Evolutionary conservation across 2,797 vertebrate species (phyloP).

Genomic region (Xiphophorus birchmanni): DNA sequence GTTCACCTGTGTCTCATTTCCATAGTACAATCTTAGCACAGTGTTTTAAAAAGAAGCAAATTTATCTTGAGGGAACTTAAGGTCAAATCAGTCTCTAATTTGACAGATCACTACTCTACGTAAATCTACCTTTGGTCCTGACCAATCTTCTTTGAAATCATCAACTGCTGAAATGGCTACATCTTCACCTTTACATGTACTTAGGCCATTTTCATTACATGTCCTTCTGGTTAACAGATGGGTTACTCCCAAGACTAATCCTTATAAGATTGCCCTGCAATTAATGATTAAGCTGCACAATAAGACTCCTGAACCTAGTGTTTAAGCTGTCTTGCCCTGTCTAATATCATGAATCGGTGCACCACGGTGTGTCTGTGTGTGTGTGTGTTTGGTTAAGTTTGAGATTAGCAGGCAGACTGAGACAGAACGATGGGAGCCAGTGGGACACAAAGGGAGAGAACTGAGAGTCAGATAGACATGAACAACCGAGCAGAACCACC

Average conservation of each 20-base stretch:
- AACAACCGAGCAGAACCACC: slow-evolving; percentile 17
- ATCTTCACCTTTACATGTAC: slow-evolving; percentile 10
- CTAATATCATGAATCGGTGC: slow-evolving; percentile 25
- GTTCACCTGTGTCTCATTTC: not conserved
- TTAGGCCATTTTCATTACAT: slow-evolving; percentile 11
- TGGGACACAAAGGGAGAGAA: slow-evolving; percentile 8
- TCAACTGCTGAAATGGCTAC: not conserved
- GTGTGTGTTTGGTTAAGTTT: not conserved
- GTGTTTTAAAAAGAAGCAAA: not conserved
- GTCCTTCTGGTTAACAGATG: slow-evolving; percentile 49
- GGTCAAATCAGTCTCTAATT: not conserved
- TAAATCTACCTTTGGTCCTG: not conserved
- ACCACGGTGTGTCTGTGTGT: slow-evolving; percentile 12
- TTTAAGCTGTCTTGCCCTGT: slow-evolving; percentile 23
- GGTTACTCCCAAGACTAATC: slow-evolving; percentile 57
- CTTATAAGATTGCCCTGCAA: slow-evolving; percentile 64
- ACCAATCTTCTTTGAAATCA: not conserved
- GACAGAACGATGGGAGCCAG: not conserved
- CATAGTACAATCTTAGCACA: not conserved
- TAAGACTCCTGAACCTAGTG: slow-evolving; percentile 42
- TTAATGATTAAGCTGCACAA: slow-evolving; percentile 60
- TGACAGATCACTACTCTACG: not conserved
- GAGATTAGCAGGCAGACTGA: slow-evolving; percentile 12
- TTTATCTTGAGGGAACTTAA: not conserved
- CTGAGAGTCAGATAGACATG: slow-evolving; percentile 15